Evolutionary conservation across 2,113 vertebrate genomes (phyloP).

Genomic region (Macrotis lagotis): DNA sequence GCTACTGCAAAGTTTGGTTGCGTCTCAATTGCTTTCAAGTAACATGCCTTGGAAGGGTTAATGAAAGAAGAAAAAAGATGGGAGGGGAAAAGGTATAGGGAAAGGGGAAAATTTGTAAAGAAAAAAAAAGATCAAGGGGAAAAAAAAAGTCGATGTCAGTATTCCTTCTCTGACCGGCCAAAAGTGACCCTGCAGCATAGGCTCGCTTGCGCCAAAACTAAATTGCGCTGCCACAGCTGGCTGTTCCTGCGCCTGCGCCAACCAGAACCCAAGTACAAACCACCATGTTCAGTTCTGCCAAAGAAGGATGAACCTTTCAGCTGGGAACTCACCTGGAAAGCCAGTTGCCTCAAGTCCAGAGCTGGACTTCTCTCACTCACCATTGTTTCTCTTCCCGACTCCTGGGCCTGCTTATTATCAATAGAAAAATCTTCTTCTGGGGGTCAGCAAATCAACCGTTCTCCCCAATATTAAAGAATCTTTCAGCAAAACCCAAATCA

Average conservation of each 20-base stretch:
- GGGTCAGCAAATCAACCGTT: neutral
- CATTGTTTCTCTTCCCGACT: slow-evolving; percentile 11
- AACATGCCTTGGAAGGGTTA: slow-evolving; percentile 96
- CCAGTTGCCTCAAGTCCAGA: slow-evolving; percentile 1
- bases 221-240: slow-evolving; percentile 94
- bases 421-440: neutral
- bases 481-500: neutral
- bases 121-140: slow-evolving; percentile 84
- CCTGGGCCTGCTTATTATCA: neutral
- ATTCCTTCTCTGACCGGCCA: slow-evolving; percentile 91
- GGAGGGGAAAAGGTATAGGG: slow-evolving; percentile 83
- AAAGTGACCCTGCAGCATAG: slow-evolving; percentile 99
- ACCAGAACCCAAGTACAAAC: slow-evolving; percentile 94
- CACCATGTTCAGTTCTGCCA: slow-evolving; percentile 93
- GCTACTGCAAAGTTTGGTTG: slow-evolving; percentile 99
- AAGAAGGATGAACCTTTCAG: slow-evolving; percentile 21
- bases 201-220: slow-evolving; percentile 95
- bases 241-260: slow-evolving; percentile 98
- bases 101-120: slow-evolving; percentile 85
- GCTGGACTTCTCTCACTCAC: neutral
- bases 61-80: slow-evolving; percentile 88
- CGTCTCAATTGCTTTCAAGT: slow-evolving; percentile 99
- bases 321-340: slow-evolving; percentile 36
- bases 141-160: slow-evolving; percentile 93
- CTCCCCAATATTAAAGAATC: neutral